These are phyloP conservation scores for Oxyruncus cristatus DNA, from an alignment of 2,113 vertebrate species.

Conservation along the genomic window DNA sequence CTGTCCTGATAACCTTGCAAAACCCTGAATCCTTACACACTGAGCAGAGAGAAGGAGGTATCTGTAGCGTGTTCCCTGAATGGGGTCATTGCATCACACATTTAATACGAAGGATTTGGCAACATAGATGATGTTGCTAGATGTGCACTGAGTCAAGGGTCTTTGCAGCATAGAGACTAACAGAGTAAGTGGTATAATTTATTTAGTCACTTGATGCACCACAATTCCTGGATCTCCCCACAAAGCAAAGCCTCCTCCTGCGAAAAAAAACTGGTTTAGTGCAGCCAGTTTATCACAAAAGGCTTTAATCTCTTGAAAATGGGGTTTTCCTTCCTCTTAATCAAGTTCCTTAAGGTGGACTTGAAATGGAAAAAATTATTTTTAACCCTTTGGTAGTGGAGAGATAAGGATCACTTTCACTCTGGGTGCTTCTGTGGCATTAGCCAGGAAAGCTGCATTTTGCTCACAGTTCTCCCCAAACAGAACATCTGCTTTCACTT, in stretches of 20 bases:
- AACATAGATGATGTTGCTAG: not conserved
- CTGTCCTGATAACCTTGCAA: not conserved
- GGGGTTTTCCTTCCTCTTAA: not conserved
- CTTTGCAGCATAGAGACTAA: not conserved
- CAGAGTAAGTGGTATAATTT: not conserved
- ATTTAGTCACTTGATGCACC: not conserved
- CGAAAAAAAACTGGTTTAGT: not conserved
- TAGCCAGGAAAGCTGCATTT: not conserved
- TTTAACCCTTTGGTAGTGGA: not conserved
- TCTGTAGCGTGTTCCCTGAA: not conserved
- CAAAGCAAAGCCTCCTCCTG: not conserved
- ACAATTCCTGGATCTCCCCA: not conserved
- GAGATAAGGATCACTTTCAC: not conserved
- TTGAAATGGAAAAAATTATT: not conserved
- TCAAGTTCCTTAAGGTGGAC: not conserved
- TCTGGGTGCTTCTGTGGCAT: not conserved
- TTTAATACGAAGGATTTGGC: not conserved
- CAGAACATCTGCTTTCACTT: not conserved
- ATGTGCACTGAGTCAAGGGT: not conserved
- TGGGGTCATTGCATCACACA: not conserved
- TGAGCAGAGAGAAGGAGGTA: not conserved
- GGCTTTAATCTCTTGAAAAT: conserved; percentile 29
- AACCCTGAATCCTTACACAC: not conserved
- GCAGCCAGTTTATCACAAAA: not conserved
- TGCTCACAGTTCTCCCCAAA: not conserved